Base-by-base conservation (phyloP, 2,888 invertebrate species). In the Dicycla oo region DNA sequence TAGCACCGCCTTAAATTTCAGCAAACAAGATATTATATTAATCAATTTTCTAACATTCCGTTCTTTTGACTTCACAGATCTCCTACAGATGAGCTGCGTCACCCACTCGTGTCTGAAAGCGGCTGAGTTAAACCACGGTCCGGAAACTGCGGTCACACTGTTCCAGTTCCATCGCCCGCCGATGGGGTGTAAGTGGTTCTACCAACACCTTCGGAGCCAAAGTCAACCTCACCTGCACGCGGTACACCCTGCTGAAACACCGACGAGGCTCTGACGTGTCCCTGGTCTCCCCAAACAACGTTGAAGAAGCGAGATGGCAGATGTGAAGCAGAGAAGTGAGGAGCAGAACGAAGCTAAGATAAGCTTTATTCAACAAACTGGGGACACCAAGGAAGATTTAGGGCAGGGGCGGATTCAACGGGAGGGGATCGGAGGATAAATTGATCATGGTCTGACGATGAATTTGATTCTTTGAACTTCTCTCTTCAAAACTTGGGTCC, bases 191-290 rank as follows among this genome's bases (percentile, higher is more conserved):
- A 77, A 80, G 77, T 77, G 77, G 80, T 30, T 13, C 66, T 26
- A 30, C 13, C 40, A 20, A 8, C 20, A 72, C 1, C 62, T 49
- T 0, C 30, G 30, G 74, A 63, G 34, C 54, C 74, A 73, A 73
- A 77, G 74, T 40, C 77, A 77, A 78, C 72, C 68, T 81, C 83
- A 34, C 78, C 69, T 57, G 84, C 81, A 13, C 73, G 70, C 53
- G 86, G 70, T 38, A 47, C 78, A n/a, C 79, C 85, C 77, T 81
- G 77, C 77, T 43, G 2, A 13, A 10, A 0, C 6, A 77, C 77
- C 1, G 18, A 77, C 82, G 77, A 77, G 77, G 77, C 77, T 76
- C 77, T 77, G 77, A 11, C 77, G 58, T 10, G 0, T 15, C 51
- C 56, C 7, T 79, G 79, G 30, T 53, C 45, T 79, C 23, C 80